Conservation (phyloP, 2,113 vertebrate genomes). For the Petroica traversi region DNA sequence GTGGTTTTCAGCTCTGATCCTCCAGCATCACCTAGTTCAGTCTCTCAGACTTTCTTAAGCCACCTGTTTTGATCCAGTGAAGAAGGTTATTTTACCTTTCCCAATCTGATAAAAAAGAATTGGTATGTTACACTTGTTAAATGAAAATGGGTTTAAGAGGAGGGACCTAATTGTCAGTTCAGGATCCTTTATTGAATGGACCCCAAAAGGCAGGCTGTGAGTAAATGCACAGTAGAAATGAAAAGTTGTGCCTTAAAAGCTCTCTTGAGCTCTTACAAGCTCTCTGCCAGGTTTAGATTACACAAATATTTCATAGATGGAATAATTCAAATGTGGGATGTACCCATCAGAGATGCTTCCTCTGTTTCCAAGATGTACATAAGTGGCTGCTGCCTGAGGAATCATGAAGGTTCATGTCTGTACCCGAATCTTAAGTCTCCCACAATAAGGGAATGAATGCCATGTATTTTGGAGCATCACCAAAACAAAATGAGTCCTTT, state of each 20-base stretch:
- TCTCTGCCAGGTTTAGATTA: neutral
- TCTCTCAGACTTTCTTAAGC: neutral
- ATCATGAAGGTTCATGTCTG: neutral
- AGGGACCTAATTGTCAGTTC: neutral
- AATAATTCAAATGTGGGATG: neutral
- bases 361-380: rapidly evolving
- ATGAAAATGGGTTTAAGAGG: neutral
- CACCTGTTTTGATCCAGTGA: neutral
- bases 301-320: neutral
- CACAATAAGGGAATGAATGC: neutral
- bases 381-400: neutral
- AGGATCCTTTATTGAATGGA: neutral
- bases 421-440: neutral
- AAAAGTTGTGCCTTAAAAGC: neutral
- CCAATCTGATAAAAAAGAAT: neutral
- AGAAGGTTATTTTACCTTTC: neutral
- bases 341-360: neutral
- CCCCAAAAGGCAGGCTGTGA: neutral
- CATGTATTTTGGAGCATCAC: neutral
- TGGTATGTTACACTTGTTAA: neutral
- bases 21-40: neutral
- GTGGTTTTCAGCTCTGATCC: neutral
- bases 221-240: neutral
- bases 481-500: neutral
- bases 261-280: neutral